phyloP scores from a whole-genome alignment of 2,113 vertebrate genomes.

The Hydrochoerus hydrochaeris region DNA sequence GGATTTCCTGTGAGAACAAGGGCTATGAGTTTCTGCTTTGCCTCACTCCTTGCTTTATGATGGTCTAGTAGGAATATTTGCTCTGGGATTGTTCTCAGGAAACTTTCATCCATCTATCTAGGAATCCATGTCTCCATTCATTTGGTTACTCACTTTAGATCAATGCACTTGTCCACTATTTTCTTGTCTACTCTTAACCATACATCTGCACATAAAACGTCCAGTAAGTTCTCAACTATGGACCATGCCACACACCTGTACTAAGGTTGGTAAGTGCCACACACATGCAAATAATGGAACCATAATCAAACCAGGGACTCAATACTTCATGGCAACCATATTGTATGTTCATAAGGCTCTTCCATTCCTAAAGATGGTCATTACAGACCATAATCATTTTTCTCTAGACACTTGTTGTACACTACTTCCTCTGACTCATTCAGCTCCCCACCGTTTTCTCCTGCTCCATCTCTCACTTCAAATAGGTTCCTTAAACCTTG shows the following conservation, averaged over 20 bases:
- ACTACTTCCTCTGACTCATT: not conserved
- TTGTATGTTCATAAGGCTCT: not conserved
- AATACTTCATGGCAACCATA: not conserved
- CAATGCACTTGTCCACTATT: not conserved
- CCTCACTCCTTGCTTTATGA: not conserved
- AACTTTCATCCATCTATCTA: not conserved
- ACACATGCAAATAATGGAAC: not conserved
- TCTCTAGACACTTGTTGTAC: not conserved
- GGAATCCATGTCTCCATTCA: not conserved
- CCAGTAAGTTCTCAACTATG: not conserved
- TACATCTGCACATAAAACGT: not conserved
- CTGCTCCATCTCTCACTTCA: not conserved
- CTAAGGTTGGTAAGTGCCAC: not conserved
- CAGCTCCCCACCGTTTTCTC: not conserved
- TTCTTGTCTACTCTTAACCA: not conserved
- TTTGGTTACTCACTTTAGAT: not conserved
- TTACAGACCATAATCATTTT: not conserved
- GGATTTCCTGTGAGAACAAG: slow-evolving; percentile 18
- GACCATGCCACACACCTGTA: not conserved
- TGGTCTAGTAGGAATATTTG: not conserved
- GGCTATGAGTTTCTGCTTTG: not conserved
- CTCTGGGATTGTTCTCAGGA: not conserved
- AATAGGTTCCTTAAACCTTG: not conserved
- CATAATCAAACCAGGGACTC: not conserved
- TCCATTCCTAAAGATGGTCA: not conserved